Evolutionary conservation across 2,113 vertebrate species (phyloP).

Genomic region (Bos javanicus): DNA sequence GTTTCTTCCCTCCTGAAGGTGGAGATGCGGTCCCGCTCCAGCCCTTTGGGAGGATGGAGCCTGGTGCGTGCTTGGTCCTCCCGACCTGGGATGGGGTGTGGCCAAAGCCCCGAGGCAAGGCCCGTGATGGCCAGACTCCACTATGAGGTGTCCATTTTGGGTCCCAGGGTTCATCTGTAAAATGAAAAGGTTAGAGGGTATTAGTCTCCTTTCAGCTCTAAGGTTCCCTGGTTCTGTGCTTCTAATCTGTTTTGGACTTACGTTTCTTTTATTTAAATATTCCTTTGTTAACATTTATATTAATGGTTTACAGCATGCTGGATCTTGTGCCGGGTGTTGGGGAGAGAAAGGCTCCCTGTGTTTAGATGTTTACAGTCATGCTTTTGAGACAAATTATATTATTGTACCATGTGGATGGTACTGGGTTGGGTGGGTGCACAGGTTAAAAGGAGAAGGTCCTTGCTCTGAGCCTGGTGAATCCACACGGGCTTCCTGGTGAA

Average conservation of each 20-base stretch:
- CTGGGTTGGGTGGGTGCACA: background rate
- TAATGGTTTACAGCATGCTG: background rate
- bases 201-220: background rate
- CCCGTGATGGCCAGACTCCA: background rate
- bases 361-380: background rate
- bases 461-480: background rate
- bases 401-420: background rate
- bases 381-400: background rate
- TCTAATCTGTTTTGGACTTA: background rate
- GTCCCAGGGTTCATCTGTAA: background rate
- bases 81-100: background rate
- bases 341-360: background rate
- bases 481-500: background rate
- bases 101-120: background rate
- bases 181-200: background rate
- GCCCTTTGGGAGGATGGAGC: background rate
- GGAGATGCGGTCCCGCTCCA: background rate
- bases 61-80: background rate
- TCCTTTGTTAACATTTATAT: background rate
- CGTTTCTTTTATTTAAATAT: background rate
- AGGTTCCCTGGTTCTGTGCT: background rate
- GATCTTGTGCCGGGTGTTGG: background rate
- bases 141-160: background rate
- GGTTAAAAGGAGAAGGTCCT: background rate
- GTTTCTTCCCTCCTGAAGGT: background rate